Percentiles rank a stretch among this genome's conserved stretches.
phyloP scores from a whole-genome alignment of 2,888 invertebrate species.

The Napeogenes sylphis region DNA sequence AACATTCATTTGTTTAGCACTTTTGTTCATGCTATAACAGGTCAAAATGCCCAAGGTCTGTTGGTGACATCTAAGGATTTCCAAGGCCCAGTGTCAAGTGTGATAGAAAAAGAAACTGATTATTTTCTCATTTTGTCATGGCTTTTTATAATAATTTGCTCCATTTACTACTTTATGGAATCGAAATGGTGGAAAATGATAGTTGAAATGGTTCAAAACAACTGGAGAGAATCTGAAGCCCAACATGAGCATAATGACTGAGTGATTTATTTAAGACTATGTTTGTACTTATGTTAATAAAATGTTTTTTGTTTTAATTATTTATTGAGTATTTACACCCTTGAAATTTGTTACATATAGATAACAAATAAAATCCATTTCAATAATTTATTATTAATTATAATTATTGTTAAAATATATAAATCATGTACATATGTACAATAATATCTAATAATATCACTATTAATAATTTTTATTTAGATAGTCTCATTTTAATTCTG shows the following conservation, averaged over 20 bases:
- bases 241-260: slow-evolving; percentile 87
- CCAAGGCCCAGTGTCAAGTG: slow-evolving; percentile 87
- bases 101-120: slow-evolving; percentile 87
- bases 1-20: slow-evolving; percentile 86
- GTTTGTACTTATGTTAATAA: slow-evolving; percentile 27
- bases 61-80: slow-evolving; percentile 86
- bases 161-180: slow-evolving; percentile 85
- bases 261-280: slow-evolving; percentile 17
- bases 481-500: slow-evolving; percentile 67
- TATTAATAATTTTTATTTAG: not conserved
- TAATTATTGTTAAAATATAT: slow-evolving; percentile 7
- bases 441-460: not conserved
- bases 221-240: slow-evolving; percentile 92
- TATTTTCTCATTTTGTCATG: slow-evolving; percentile 90
- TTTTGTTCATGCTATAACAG: slow-evolving; percentile 87
- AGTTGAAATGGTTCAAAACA: slow-evolving; percentile 89
- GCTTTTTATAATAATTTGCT: slow-evolving; percentile 87
- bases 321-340: not conserved
- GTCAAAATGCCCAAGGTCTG: slow-evolving; percentile 79
- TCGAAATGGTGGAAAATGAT: slow-evolving; percentile 88
- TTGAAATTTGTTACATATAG: slow-evolving; percentile 6
- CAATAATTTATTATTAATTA: slow-evolving; percentile 26
- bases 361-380: too few species aligned
- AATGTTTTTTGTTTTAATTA: slow-evolving; percentile 21
- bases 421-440: not conserved